Conservation (phyloP, 1,140 invertebrate species). For the Anastatus disparis region DNA sequence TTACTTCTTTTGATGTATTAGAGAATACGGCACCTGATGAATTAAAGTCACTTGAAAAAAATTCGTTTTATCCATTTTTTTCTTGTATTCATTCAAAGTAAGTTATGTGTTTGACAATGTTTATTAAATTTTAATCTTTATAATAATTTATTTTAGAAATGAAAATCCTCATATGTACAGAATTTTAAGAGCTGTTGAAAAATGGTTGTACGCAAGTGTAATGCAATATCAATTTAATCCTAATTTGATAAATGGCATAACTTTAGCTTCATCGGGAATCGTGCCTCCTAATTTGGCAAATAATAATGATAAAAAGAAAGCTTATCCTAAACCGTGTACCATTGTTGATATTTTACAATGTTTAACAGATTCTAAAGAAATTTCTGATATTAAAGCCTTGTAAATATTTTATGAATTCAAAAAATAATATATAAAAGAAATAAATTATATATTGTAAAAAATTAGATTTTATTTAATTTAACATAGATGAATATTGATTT, state of each 20-base stretch:
- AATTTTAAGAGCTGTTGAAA: slow-evolving; percentile 27
- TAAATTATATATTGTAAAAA: no score
- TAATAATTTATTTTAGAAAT: no score
- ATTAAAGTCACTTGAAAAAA: neutral
- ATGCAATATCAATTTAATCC: slow-evolving; percentile 46
- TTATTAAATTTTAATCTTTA: no score
- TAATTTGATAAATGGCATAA: slow-evolving; percentile 43
- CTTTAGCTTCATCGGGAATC: slow-evolving; percentile 31
- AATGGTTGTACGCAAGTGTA: slow-evolving; percentile 47
- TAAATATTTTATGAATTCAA: slow-evolving; percentile 26
- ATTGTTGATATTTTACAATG: slow-evolving; percentile 42
- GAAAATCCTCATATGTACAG: slow-evolving; percentile 15
- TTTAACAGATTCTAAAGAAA: slow-evolving; percentile 32
- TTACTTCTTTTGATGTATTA: no score
- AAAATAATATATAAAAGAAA: no score
- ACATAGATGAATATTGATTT: neutral
- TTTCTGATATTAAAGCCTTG: slow-evolving; percentile 32
- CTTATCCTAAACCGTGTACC: neutral
- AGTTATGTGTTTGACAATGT: slow-evolving; percentile 10
- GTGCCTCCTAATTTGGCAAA: neutral
- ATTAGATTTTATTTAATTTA: neutral
- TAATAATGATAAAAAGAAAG: slow-evolving; percentile 29
- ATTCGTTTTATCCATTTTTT: slow-evolving; percentile 1
- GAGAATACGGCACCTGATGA: no score
- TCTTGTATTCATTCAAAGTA: slow-evolving; percentile 12